Percentiles rank a stretch among this genome's conserved stretches.
Conservation (phyloP, 1,140 invertebrate genomes). For the Drosophila baimaii region DNA sequence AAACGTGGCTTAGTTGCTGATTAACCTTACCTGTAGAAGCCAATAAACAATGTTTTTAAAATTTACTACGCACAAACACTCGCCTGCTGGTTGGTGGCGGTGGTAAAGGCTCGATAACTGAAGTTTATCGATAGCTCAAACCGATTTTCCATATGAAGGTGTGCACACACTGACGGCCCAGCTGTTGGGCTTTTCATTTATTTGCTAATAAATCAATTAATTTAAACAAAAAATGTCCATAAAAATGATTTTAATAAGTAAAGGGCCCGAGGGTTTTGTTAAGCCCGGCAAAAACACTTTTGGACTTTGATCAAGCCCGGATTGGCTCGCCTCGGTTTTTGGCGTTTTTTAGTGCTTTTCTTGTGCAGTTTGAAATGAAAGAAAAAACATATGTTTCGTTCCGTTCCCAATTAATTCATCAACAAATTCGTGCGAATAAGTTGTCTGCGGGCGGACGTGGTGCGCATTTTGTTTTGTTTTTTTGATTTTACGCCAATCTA, state of each 20-base stretch:
- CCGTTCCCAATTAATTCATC: constrained; percentile 40
- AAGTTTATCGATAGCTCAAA: constrained; percentile 1
- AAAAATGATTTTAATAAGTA: too few species aligned
- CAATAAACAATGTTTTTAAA: constrained; percentile 33
- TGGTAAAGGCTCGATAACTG: constrained; percentile 6
- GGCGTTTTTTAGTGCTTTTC: constrained; percentile 51
- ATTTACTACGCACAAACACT: constrained; percentile 58
- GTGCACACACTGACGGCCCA: neutral
- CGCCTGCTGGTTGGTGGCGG: neutral
- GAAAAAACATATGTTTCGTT: constrained; percentile 50
- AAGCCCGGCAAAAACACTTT: neutral
- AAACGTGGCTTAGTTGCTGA: neutral
- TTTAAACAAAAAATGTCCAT: neutral
- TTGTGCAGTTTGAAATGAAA: constrained; percentile 17
- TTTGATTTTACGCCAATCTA: constrained; percentile 33
- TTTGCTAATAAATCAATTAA: neutral
- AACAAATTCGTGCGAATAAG: constrained; percentile 71
- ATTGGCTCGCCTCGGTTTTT: neutral
- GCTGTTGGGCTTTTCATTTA: constrained; percentile 5
- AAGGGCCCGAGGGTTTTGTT: neutral
- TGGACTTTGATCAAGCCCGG: constrained; percentile 4
- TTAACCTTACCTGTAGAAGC: neutral
- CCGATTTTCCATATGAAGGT: neutral
- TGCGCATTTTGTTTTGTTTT: constrained; percentile 60
- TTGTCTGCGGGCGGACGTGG: constrained; percentile 76